A percentile compares a stretch with the other conserved stretches of the same genome.
Evolutionary conservation across 2,888 invertebrate genomes (phyloP).

Genomic region (Herminia tarsipennalis): DNA sequence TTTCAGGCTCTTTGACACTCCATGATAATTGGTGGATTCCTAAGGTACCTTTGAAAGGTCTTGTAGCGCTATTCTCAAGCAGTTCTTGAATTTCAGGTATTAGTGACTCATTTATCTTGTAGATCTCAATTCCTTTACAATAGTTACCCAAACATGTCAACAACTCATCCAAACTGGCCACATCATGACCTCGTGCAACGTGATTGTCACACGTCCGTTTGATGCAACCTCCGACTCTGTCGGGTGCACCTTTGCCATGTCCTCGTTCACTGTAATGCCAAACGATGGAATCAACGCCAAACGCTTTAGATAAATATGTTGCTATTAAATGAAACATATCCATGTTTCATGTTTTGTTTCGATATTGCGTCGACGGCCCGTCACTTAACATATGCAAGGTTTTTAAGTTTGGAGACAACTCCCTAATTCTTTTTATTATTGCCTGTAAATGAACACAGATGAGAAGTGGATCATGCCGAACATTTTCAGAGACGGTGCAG

Average conservation of each 20-base stretch:
- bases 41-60: constrained; percentile 18
- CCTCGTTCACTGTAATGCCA: constrained; percentile 16
- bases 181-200: constrained; percentile 11
- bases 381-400: constrained; percentile 12
- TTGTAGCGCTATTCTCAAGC: constrained; percentile 3
- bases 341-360: constrained; percentile 13
- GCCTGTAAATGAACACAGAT: constrained; percentile 10
- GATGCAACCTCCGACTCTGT: constrained; percentile 14
- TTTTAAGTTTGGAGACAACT: constrained; percentile 7
- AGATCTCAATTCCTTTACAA: constrained; percentile 18
- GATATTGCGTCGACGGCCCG: constrained; percentile 12
- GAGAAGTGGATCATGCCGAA: constrained; percentile 3
- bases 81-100: constrained; percentile 10
- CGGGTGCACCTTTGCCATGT: constrained; percentile 19
- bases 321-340: constrained; percentile 11
- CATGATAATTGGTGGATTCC: constrained; percentile 14
- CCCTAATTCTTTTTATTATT: constrained; percentile 4
- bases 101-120: constrained; percentile 11
- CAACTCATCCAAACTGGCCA: constrained; percentile 6
- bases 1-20: constrained; percentile 5
- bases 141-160: constrained; percentile 7
- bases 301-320: constrained; percentile 2
- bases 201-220: constrained; percentile 8
- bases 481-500: constrained; percentile 8
- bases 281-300: constrained; percentile 6